These are phyloP conservation scores for Enteromius treurensis DNA, from an alignment of 2,797 vertebrate genomes.

Conservation along the genomic window DNA sequence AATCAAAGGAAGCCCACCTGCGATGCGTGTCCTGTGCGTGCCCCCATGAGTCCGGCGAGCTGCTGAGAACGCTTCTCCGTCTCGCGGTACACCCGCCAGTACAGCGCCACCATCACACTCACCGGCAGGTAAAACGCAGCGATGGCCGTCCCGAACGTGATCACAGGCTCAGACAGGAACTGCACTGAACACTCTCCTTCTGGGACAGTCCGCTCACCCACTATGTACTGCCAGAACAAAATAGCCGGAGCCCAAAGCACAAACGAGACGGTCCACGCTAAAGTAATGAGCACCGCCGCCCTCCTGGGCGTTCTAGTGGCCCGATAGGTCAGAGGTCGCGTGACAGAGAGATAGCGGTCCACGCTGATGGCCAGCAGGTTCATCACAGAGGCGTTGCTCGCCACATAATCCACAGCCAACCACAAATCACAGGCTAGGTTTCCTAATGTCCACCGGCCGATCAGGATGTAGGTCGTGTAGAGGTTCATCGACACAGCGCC, in stretches of 20 bases:
- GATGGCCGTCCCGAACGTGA: constrained; percentile 61
- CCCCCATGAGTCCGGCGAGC: constrained; percentile 46
- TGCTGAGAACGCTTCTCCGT: constrained; percentile 58
- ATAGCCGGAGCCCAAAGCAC: constrained; percentile 61
- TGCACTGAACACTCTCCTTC: constrained; percentile 56
- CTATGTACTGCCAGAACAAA: constrained; percentile 60
- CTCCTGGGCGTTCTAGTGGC: constrained; percentile 54
- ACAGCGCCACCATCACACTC: constrained; percentile 58
- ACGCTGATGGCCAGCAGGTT: constrained; percentile 58
- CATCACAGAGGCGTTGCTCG: constrained; percentile 62
- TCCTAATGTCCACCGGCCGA: constrained; percentile 57
- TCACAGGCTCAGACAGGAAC: constrained; percentile 61
- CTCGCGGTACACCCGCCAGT: constrained; percentile 58
- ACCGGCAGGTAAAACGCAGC: constrained; percentile 62
- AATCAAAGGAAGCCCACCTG: constrained; percentile 45
- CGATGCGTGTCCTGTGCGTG: constrained; percentile 27
- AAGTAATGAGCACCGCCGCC: constrained; percentile 50
- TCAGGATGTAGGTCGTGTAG: constrained; percentile 61
- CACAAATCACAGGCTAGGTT: constrained; percentile 60
- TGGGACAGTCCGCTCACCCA: constrained; percentile 56
- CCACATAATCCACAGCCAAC: constrained; percentile 61
- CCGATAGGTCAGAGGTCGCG: constrained; percentile 56
- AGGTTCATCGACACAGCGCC: constrained; percentile 61
- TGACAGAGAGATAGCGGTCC: constrained; percentile 62
- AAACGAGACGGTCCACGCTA: constrained; percentile 59